Evolutionary conservation across 2,888 invertebrate genomes (phyloP).

Genomic region (Choristoneura rosaceana): DNA sequence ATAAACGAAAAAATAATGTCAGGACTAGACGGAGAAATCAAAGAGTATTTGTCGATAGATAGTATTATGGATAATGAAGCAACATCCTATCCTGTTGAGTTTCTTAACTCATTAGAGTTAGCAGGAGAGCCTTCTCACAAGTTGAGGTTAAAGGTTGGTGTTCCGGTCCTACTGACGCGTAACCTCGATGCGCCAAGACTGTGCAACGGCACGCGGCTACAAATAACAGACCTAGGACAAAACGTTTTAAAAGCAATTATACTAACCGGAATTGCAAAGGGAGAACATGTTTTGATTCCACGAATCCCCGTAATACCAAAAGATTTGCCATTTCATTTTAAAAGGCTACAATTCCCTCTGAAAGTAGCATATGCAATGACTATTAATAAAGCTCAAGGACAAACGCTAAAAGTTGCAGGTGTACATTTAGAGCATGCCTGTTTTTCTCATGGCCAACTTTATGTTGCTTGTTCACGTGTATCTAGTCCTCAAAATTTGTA

Average conservation of each 20-base stretch:
- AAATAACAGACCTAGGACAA: slow-evolving; percentile 41
- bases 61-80: background rate
- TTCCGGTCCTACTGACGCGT: background rate
- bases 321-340: slow-evolving; percentile 41
- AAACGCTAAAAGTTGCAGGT: slow-evolving; percentile 41
- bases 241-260: slow-evolving; percentile 37
- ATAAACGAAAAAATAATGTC: background rate
- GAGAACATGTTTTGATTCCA: slow-evolving; percentile 47
- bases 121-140: background rate
- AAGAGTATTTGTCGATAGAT: background rate
- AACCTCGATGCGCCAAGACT: background rate
- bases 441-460: slow-evolving; percentile 45
- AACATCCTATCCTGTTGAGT: background rate
- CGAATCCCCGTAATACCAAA: slow-evolving; percentile 44
- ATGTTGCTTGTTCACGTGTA: background rate
- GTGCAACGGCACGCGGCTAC: background rate
- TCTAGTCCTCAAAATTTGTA: background rate
- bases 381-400: slow-evolving; percentile 44
- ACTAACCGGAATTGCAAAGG: slow-evolving; percentile 45
- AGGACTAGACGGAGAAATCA: background rate
- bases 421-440: slow-evolving; percentile 42
- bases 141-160: background rate
- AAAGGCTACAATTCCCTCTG: slow-evolving; percentile 45
- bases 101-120: background rate
- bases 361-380: slow-evolving; percentile 42